Percentiles rank a stretch among this genome's conserved stretches.
Conservation (phyloP, 2,113 vertebrate genomes). For the Pedetes capensis region DNA sequence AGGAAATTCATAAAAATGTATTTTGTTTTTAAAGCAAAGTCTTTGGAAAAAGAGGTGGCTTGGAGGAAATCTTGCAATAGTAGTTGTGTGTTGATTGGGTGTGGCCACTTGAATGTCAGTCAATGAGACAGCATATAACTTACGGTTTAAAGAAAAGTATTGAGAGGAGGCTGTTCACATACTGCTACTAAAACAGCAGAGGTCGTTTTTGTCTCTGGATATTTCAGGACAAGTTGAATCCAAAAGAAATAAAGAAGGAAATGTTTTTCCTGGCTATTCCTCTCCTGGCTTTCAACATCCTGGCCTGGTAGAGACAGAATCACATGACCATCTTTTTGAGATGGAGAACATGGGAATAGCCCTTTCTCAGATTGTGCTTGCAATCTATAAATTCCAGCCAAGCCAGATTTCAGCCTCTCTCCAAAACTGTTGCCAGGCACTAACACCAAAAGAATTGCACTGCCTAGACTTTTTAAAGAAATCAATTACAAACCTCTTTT, state of each 20-base stretch:
- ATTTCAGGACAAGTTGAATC: conserved; percentile 76
- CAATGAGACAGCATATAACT: conserved; percentile 40
- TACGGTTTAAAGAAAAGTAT: conserved; percentile 62
- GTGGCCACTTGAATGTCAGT: conserved; percentile 66
- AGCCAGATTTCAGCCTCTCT: conserved; percentile 67
- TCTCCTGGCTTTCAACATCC: conserved; percentile 9
- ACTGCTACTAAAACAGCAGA: conserved; percentile 75
- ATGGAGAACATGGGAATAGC: conserved; percentile 62
- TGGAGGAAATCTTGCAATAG: neutral
- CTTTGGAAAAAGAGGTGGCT: neutral
- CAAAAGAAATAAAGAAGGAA: conserved; percentile 78
- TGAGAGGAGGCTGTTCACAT: conserved; percentile 70
- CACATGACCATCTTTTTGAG: conserved; percentile 62
- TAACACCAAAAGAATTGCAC: conserved; percentile 64
- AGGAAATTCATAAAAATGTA: neutral
- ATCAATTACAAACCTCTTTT: conserved; percentile 62
- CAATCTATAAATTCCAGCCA: conserved; percentile 78
- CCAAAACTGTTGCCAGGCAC: conserved; percentile 73
- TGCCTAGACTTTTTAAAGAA: conserved; percentile 61
- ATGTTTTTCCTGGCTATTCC: conserved; percentile 73
- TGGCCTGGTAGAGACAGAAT: conserved; percentile 39
- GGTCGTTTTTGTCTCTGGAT: conserved; percentile 76
- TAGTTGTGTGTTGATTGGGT: neutral
- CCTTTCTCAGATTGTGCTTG: conserved; percentile 70
- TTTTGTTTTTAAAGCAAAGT: neutral